Evolutionary conservation across 2,888 invertebrate species (phyloP).

Genomic region (Selenia dentaria): DNA sequence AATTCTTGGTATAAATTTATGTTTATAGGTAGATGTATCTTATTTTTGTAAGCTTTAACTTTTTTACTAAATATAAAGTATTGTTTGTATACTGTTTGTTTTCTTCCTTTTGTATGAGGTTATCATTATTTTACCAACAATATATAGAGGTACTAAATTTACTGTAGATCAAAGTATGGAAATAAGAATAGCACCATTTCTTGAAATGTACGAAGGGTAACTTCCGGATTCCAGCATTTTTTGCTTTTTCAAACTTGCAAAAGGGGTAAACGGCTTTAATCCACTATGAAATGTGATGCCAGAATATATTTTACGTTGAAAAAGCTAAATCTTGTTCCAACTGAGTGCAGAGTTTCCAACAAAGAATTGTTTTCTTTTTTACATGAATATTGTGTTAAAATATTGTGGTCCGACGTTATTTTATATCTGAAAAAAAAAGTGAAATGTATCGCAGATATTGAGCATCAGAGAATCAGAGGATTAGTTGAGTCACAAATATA

Average conservation of each 20-base stretch:
- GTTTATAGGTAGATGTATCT: too few relatives aligned
- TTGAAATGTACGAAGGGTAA: conserved; percentile 14
- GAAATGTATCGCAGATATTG: too few relatives aligned
- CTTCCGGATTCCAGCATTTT: conserved; percentile 29
- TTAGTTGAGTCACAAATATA: too few relatives aligned
- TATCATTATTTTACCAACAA: too few relatives aligned
- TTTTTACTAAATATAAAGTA: too few relatives aligned
- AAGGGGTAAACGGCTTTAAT: conserved; percentile 36
- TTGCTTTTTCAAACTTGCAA: conserved; percentile 31
- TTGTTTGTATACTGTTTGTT: too few relatives aligned
- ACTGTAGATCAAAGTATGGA: not conserved
- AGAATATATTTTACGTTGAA: conserved; percentile 32
- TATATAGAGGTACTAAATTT: too few relatives aligned
- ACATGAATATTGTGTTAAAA: not conserved
- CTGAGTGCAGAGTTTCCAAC: conserved; percentile 29
- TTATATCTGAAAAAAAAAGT: too few relatives aligned
- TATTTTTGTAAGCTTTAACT: too few relatives aligned
- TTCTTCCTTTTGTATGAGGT: too few relatives aligned
- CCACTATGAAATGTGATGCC: conserved; percentile 35
- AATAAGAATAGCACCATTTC: conserved; percentile 9
- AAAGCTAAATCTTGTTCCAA: conserved; percentile 34
- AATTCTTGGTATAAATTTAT: not conserved
- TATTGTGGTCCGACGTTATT: too few relatives aligned
- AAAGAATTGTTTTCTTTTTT: conserved; percentile 20
- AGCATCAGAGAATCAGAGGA: too few relatives aligned